Conservation (phyloP, 1,140 invertebrate species). For the Lepidurus apus region DNA sequence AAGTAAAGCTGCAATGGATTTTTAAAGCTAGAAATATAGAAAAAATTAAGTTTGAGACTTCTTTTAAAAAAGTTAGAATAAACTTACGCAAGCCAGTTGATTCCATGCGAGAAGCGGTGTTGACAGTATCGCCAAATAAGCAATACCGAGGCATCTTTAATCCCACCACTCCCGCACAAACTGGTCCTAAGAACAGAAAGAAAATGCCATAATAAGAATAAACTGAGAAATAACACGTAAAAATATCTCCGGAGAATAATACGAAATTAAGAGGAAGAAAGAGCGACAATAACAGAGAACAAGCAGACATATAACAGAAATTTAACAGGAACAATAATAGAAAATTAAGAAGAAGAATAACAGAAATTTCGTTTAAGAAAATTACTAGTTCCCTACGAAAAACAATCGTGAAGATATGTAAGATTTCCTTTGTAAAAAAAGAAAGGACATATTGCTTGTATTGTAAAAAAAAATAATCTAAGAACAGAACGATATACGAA, state of each 20-base stretch:
- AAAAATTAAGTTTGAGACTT: background rate
- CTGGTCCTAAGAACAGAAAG: constrained; percentile 60
- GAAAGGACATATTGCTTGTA: no score
- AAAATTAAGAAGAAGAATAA: no score
- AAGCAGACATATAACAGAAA: background rate
- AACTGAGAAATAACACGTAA: background rate
- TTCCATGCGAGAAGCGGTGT: constrained; percentile 90
- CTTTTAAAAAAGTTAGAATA: constrained; percentile 2
- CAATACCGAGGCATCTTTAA: constrained; percentile 87
- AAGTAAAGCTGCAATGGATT: constrained; percentile 76
- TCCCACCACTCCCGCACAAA: constrained; percentile 84
- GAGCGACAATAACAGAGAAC: background rate
- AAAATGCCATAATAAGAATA: constrained; percentile 36
- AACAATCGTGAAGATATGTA: no score
- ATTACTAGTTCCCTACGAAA: no score
- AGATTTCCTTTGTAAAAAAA: no score
- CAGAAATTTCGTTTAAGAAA: no score
- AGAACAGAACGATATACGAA: no score
- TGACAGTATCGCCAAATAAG: constrained; percentile 84
- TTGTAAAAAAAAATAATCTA: no score
- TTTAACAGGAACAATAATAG: no score
- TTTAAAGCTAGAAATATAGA: constrained; percentile 60
- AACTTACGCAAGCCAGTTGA: constrained; percentile 75
- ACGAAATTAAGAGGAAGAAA: background rate
- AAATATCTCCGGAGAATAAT: background rate